phyloP scores from a whole-genome alignment of 2,888 invertebrate genomes.

The Phaedon cochleariae region DNA sequence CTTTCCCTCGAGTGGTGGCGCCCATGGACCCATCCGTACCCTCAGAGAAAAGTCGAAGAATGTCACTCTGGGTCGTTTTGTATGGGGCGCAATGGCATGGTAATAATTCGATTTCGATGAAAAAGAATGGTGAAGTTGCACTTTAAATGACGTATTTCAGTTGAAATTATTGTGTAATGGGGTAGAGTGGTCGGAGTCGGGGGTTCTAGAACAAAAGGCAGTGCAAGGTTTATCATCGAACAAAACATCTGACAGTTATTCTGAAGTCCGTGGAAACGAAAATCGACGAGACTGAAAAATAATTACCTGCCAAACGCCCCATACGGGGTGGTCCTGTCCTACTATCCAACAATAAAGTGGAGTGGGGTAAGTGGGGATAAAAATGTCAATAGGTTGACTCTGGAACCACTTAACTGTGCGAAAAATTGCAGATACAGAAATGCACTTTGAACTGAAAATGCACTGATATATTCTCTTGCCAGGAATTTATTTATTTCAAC shows the following conservation, averaged over 20 bases:
- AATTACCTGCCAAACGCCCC: neutral
- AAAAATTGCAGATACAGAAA: no score
- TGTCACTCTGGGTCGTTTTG: slow-evolving; percentile 21
- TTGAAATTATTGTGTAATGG: neutral
- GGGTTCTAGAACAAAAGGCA: neutral
- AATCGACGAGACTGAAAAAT: neutral
- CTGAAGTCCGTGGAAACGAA: neutral
- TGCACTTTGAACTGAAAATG: no score
- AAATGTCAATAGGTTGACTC: no score
- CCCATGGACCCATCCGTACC: no score
- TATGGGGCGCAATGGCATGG: slow-evolving; percentile 35
- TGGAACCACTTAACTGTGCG: no score
- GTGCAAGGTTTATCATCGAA: neutral
- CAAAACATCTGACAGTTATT: neutral
- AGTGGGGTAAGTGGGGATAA: no score
- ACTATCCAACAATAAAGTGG: no score
- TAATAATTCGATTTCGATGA: slow-evolving; percentile 26
- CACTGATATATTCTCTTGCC: no score
- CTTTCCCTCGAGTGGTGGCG: no score
- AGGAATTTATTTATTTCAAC: no score
- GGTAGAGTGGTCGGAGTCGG: neutral
- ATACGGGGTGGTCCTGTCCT: neutral
- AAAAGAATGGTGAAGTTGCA: slow-evolving; percentile 4
- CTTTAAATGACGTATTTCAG: neutral
- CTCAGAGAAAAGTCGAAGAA: slow-evolving; percentile 19